These are phyloP conservation scores for Sylvia borin DNA, from an alignment of 2,797 vertebrate genomes.

Conservation along the genomic window DNA sequence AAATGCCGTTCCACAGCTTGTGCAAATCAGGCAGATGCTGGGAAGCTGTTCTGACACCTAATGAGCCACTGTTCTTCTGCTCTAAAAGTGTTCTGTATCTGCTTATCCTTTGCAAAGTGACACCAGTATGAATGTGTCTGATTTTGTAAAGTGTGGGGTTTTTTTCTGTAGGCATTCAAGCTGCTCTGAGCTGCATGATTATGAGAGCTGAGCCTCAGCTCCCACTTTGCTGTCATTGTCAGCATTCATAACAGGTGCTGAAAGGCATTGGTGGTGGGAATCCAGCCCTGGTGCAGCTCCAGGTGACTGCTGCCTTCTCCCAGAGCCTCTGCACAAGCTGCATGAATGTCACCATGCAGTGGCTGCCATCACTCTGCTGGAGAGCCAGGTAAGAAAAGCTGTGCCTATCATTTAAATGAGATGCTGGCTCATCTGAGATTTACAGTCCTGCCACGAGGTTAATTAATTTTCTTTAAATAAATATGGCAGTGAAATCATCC, in stretches of 20 bases:
- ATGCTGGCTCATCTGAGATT: not conserved
- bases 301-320: not conserved
- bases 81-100: conserved; percentile 28
- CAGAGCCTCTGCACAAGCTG: rapidly evolving
- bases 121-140: not conserved
- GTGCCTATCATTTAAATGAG: not conserved
- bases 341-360: not conserved
- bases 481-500: not conserved
- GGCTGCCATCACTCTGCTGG: not conserved
- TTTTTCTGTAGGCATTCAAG: not conserved
- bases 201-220: conserved; percentile 2
- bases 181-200: not conserved
- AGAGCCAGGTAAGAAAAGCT: not conserved
- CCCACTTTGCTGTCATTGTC: not conserved
- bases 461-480: conserved; percentile 40
- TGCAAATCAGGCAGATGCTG: not conserved
- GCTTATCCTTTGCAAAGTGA: conserved; percentile 15
- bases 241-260: not conserved
- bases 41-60: conserved; percentile 17
- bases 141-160: conserved; percentile 19
- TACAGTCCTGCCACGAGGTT: not conserved
- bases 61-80: not conserved
- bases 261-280: not conserved
- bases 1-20: not conserved
- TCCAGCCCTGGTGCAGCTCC: not conserved